Conservation (phyloP, 1,140 invertebrate genomes). For the Melipona quadrifasciata region DNA sequence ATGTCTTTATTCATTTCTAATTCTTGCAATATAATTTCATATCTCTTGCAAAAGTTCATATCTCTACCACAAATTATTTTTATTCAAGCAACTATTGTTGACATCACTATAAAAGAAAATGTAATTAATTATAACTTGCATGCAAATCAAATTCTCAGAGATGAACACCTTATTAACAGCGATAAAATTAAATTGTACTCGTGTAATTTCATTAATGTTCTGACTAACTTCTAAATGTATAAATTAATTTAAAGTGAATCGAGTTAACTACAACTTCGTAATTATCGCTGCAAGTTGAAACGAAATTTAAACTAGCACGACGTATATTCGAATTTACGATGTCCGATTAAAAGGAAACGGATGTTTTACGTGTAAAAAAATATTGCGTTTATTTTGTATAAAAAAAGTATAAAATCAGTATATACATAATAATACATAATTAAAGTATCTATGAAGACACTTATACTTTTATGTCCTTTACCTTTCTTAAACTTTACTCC, state of each 20-base stretch:
- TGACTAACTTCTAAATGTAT: neutral
- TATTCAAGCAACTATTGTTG: neutral
- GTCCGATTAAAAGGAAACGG: neutral
- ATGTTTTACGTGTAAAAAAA: slow-evolving; percentile 32
- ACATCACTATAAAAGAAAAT: neutral
- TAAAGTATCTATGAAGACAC: slow-evolving; percentile 75
- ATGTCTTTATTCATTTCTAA: neutral
- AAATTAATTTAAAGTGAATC: neutral
- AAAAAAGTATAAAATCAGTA: slow-evolving; percentile 76
- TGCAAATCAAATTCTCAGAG: neutral
- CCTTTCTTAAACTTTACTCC: slow-evolving; percentile 30
- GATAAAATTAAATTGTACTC: neutral
- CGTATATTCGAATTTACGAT: neutral
- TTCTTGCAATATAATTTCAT: neutral
- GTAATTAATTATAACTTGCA: neutral
- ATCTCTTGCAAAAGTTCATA: neutral
- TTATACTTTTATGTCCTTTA: slow-evolving; percentile 53
- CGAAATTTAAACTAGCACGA: neutral
- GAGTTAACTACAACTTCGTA: neutral
- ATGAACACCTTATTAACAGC: neutral
- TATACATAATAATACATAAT: slow-evolving; percentile 79
- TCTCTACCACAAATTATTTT: neutral
- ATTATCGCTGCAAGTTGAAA: neutral
- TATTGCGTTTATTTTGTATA: slow-evolving; percentile 73
- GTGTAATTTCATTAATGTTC: neutral